Base-by-base conservation (phyloP, 2,888 invertebrate genomes). In the Pegoplata infirma region DNA sequence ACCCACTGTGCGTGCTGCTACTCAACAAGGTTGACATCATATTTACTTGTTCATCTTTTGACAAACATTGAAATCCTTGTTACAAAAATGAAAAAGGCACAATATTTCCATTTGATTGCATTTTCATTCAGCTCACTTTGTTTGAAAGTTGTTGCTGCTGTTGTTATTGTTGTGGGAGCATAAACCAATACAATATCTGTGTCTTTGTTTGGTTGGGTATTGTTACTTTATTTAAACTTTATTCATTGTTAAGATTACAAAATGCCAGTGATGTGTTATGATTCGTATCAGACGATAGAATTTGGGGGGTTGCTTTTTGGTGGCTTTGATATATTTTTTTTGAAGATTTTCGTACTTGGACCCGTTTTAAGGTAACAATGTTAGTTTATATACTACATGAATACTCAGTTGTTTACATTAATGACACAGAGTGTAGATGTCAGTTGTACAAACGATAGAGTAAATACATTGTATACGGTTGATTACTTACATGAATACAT, bases 81-180 rank as follows among this genome's bases (percentile, higher is more conserved):
- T n/a, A n/a, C n/a, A n/a, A n/a, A n/a, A 25, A 32, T 28, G 49
- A 23, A 56, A n/a, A 36, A 46, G 49, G 44, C 49, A 10, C 23
- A 67, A 75, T 66, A 46, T 71, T 74, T 69, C 49, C 69, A 69
- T 47, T 66, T 74, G 64, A 78, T 59, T 78, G 74, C 59, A 53
- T 59, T 47, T 71, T 61, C 59, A 71, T 66, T 61, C 49, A 47
- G 28, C 71, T 61, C 23, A 55, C 3, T 71, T 66, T 64, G n/a
- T 59, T 55, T 66, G 12, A 16, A 40, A 40, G 36, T n/a, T 66
- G 73, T n/a, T n/a, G n/a, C n/a, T n/a, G n/a, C n/a, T n/a, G n/a
- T n/a, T n/a, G n/a, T n/a, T n/a, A n/a, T n/a, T n/a, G n/a, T n/a
- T n/a, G n/a, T n/a, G n/a, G n/a, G n/a, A n/a, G 58, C 44, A 66